phyloP scores from a whole-genome alignment of 1,140 invertebrate genomes.

The Mercenaria mercenaria region DNA sequence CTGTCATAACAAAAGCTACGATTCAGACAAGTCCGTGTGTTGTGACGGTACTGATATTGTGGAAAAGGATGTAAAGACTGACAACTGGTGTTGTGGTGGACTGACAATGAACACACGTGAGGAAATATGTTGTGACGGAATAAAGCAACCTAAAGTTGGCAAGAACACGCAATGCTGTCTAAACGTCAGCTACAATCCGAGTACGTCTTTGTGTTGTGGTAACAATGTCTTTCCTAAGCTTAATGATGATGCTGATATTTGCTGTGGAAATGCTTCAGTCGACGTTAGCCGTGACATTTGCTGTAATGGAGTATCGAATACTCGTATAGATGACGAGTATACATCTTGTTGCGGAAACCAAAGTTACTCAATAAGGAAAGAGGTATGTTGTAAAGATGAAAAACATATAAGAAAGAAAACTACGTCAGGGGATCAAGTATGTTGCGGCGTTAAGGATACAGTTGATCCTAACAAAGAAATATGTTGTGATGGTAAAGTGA shows the following conservation, averaged over 20 bases:
- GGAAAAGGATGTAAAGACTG: not conserved
- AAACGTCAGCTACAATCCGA: not conserved
- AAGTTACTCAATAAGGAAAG: not conserved
- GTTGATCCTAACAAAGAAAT: not conserved
- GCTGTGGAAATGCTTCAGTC: not conserved
- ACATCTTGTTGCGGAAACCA: slow-evolving; percentile 35
- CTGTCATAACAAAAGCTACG: slow-evolving; percentile 35
- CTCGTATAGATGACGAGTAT: not conserved
- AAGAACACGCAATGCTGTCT: slow-evolving; percentile 31
- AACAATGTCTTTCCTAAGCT: slow-evolving; percentile 8
- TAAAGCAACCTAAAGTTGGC: not conserved
- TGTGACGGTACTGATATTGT: slow-evolving; percentile 11
- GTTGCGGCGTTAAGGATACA: not conserved
- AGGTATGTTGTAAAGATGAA: slow-evolving; percentile 14
- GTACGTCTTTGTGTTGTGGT: not conserved
- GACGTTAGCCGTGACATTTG: slow-evolving; percentile 18
- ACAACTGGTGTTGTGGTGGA: slow-evolving; percentile 45
- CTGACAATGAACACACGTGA: slow-evolving; percentile 7
- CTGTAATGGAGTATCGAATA: slow-evolving; percentile 21
- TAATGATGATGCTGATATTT: not conserved
- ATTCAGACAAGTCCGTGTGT: not conserved
- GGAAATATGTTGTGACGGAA: slow-evolving; percentile 25
- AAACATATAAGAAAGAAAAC: not conserved
- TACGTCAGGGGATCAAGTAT: not conserved
- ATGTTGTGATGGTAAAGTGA: slow-evolving; percentile 32